Evolutionary conservation across 2,113 vertebrate genomes (phyloP), one percentile per base, ranked within the genome.

Genomic region (Mobula hypostoma): DNA sequence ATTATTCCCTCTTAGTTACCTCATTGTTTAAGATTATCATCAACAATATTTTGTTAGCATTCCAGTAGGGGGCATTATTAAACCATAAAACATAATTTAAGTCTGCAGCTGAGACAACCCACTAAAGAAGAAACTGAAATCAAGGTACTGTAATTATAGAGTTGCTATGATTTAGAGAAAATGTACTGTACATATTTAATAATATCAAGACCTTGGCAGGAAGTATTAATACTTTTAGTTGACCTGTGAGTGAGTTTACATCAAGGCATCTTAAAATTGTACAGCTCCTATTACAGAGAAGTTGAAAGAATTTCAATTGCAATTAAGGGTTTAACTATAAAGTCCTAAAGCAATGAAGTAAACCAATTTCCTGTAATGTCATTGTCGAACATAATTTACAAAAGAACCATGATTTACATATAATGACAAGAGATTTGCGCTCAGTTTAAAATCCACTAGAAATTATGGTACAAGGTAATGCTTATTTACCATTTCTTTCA

Each of bases 361-460:
- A 74, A 76, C 68, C 32, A 70, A 66, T 91, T 36, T 70, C n/a
- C 90, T 93, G 70, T 40, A 74, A 93, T 14, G 36, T 32, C 17
- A 74, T 15, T 27, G 19, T 56, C 70, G 68, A 93, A 76, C 8
- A 29, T 92, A 24, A 21, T 29, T 68, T 36, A 40, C 88, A 72
- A 70, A 90, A 92, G 88, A 21, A n/a, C 36, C 88, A 72, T 92
- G 17, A 27, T 92, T 92, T 70, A 72, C 32, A 40, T 74, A 66
- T 58, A 90, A 72, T 9, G 68, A 72, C 9, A 66, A 48, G 66
- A 93, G 19, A 76, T 76, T 93, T 93, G 68, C 32, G 36, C 90
- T 48, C 29, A 70, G 87, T 70, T 48, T 72, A 72, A 72, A 68
- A 27, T 93, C 36, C 21, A 74, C 66, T 63, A 70, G 91, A 90